These are phyloP conservation scores for Zygothrica quintamaculata DNA, from an alignment of 2,888 invertebrate species.

Conservation along the genomic window DNA sequence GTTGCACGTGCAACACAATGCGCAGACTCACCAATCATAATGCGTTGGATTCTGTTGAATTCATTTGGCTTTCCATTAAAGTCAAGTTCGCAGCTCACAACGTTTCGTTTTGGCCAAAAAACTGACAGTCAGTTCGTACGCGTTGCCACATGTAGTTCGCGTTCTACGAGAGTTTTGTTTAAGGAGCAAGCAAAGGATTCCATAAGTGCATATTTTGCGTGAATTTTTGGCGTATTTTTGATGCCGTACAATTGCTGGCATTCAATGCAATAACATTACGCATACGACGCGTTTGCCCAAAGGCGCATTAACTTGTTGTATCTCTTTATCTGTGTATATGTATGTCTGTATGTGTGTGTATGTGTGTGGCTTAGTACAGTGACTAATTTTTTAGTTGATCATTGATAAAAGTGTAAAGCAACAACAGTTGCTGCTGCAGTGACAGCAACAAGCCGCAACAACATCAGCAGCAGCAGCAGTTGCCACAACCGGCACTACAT, in stretches of 20 bases:
- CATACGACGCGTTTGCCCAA: slow-evolving; percentile 39
- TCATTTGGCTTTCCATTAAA: slow-evolving; percentile 45
- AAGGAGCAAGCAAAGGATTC: too few species aligned
- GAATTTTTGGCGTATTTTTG: slow-evolving; percentile 17
- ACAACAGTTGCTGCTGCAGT: slow-evolving; percentile 1
- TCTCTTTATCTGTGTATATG: background rate
- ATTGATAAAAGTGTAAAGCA: background rate
- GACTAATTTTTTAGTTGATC: background rate
- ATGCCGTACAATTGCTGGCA: slow-evolving; percentile 9
- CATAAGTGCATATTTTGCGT: slow-evolving; percentile 1
- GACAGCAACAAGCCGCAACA: background rate
- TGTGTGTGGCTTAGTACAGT: background rate
- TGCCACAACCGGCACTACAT: slow-evolving; percentile 6
- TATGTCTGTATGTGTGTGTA: slow-evolving; percentile 6
- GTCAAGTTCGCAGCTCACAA: slow-evolving; percentile 55
- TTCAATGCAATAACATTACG: slow-evolving; percentile 24
- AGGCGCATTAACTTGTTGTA: slow-evolving; percentile 24
- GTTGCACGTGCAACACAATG: slow-evolving; percentile 68
- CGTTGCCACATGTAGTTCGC: slow-evolving; percentile 38
- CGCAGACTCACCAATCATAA: slow-evolving; percentile 69
- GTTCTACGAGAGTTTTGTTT: slow-evolving; percentile 1
- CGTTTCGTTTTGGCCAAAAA: slow-evolving; percentile 24
- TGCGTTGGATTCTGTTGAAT: slow-evolving; percentile 45
- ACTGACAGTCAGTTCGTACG: slow-evolving; percentile 55
- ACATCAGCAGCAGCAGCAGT: slow-evolving; percentile 17